A percentile compares a stretch with the other conserved stretches of the same genome.
Conservation (phyloP, 2,113 vertebrate genomes). For the Aptenodytes patagonicus region DNA sequence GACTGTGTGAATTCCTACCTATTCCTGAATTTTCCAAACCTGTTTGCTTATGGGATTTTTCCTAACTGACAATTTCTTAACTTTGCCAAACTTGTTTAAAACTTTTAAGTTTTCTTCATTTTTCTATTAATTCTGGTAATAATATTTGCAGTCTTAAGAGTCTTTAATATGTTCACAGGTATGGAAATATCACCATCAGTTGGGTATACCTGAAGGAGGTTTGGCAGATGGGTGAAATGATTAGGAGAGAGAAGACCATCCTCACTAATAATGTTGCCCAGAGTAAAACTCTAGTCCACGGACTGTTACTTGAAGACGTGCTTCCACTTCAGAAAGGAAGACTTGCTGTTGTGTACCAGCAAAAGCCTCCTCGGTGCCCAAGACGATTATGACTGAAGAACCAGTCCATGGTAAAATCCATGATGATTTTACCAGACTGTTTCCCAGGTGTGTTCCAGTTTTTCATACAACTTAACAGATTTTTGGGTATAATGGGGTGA, state of each 20-base stretch:
- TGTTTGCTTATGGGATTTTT: not conserved
- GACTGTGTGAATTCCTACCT: not conserved
- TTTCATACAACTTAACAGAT: not conserved
- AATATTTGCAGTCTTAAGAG: not conserved
- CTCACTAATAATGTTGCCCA: not conserved
- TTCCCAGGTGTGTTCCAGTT: not conserved
- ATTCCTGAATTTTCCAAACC: not conserved
- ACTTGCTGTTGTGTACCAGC: not conserved
- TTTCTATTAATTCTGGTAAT: not conserved
- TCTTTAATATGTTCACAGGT: not conserved
- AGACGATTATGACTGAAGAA: not conserved
- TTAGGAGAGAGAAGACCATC: not conserved
- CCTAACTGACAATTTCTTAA: not conserved
- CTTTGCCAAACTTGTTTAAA: not conserved
- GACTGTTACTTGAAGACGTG: not conserved
- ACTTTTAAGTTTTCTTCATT: not conserved
- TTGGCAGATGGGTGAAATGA: not conserved
- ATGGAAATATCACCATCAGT: not conserved
- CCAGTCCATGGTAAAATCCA: not conserved
- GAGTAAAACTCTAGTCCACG: not conserved
- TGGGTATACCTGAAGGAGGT: not conserved
- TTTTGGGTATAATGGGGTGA: not conserved
- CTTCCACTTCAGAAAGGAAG: not conserved
- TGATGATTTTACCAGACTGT: not conserved
- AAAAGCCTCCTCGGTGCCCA: not conserved